Conservation (phyloP, 2,797 vertebrate genomes). For the Pampus argenteus region DNA sequence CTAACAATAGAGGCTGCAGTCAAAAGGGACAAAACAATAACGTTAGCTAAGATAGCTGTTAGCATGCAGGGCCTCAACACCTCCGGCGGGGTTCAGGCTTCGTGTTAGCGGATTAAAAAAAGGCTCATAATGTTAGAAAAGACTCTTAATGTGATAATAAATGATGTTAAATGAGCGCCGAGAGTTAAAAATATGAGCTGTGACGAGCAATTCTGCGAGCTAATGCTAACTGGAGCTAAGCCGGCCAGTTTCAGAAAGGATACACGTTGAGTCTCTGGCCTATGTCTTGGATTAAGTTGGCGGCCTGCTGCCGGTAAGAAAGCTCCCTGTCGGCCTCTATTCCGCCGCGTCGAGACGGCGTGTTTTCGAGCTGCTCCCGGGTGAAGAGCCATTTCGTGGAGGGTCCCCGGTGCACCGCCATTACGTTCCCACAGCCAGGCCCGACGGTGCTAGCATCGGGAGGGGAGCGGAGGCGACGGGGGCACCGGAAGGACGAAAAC, state of each 20-base stretch:
- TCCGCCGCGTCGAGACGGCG: slow-evolving; percentile 93
- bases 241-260: slow-evolving; percentile 80
- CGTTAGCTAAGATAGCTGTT: slow-evolving; percentile 59
- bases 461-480: slow-evolving; percentile 58
- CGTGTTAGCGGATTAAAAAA: accelerated
- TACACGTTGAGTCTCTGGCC: slow-evolving; percentile 99
- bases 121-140: accelerated
- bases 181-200: accelerated
- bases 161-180: accelerated
- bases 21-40: slow-evolving; percentile 63
- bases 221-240: slow-evolving; percentile 53
- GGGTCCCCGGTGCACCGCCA: slow-evolving; percentile 87
- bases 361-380: slow-evolving; percentile 95
- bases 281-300: slow-evolving; percentile 97
- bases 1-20: slow-evolving; percentile 66
- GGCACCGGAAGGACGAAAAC: slow-evolving; percentile 60
- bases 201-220: background rate
- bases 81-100: accelerated
- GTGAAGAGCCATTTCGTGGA: slow-evolving; percentile 96
- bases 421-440: slow-evolving; percentile 85
- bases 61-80: slow-evolving; percentile 45
- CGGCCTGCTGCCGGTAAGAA: slow-evolving; percentile 96
- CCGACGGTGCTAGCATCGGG: slow-evolving; percentile 77
- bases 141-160: accelerated
- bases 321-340: slow-evolving; percentile 96